Evolutionary conservation across 2,888 invertebrate genomes (phyloP).

Genomic region (Chelonus formosanus): DNA sequence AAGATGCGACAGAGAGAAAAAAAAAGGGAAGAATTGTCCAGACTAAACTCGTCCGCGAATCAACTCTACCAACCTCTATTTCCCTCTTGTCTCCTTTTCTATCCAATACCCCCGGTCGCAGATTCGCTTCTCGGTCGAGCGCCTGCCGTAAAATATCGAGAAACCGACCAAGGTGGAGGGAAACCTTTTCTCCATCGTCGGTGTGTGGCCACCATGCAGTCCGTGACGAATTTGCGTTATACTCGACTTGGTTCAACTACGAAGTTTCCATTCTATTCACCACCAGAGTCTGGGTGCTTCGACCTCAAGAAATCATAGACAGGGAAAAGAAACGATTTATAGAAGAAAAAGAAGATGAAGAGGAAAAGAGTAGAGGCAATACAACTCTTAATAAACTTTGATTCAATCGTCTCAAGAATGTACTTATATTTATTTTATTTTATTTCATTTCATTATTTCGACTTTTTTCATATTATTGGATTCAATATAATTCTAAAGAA

Average conservation of each 20-base stretch:
- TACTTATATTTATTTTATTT: conserved; percentile 1
- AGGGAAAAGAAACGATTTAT: neutral
- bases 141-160: conserved; percentile 42
- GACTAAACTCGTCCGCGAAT: conserved; percentile 44
- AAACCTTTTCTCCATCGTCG: conserved; percentile 36
- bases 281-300: conserved; percentile 15
- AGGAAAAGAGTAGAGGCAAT: neutral
- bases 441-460: conserved; percentile 7
- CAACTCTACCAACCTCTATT: conserved; percentile 29
- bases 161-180: conserved; percentile 27
- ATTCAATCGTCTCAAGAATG: conserved; percentile 10
- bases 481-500: too few species aligned
- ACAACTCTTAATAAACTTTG: conserved; percentile 22
- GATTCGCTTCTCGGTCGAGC: conserved; percentile 42
- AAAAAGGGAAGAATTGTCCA: conserved; percentile 37
- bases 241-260: conserved; percentile 38
- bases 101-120: conserved; percentile 11
- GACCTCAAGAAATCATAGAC: conserved; percentile 23
- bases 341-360: neutral
- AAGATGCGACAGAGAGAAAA: conserved; percentile 27
- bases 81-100: conserved; percentile 15
- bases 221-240: conserved; percentile 45
- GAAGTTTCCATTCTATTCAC: conserved; percentile 36
- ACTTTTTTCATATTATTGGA: neutral
- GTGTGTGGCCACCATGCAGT: conserved; percentile 41